Base-by-base conservation (phyloP, 2,888 invertebrate genomes). In the Lepidochrysops patricia region DNA sequence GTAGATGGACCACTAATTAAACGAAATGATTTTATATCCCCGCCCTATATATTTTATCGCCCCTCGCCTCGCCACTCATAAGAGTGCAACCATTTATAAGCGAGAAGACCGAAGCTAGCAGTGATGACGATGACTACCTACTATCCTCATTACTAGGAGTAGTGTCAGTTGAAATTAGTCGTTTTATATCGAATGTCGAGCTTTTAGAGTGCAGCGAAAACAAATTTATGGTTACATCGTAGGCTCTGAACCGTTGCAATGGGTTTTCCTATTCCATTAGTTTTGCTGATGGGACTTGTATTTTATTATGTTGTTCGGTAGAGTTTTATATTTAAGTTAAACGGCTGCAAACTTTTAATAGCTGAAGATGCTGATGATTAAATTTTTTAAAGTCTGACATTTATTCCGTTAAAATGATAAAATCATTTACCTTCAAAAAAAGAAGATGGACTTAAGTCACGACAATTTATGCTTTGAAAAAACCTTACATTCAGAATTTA, bases 211-310 rank as follows among this genome's bases (percentile, higher is more conserved):
- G 62, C 50, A 61, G 59, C 60, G 60, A 60, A 63, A 54, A 52
- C 43, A 63, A 64, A 63, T 62, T 62, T 60, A 64, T 61, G 59
- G 64, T 54, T 61, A 62, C 63, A 60, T 54, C 62, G 60, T 60
- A 54, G 58, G 19, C 63, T 57, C 37, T 56, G 62, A 49, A 58
- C 59, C 63, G 64, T 60, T 43, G 54, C 63, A 64, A 58, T 61
- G 58, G 60, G 48, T 32, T 60, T 52, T 34, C 52, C 27, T 52
- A 52, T 52, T 54, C 54, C 54, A 54, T 54, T 54, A 32, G 32
- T 54, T 54, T 32, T 54, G 12, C 12, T n/a, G 54, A 32, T 27
- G 29, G 52, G 5, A 15, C 29, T 29, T 50, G 26, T 50, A 50
- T 49, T 49, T 48, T 25, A 23, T 25, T 49, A 26, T 9, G 25